Conservation (phyloP, 1,140 invertebrate genomes). For the Trialeurodes vaporariorum region DNA sequence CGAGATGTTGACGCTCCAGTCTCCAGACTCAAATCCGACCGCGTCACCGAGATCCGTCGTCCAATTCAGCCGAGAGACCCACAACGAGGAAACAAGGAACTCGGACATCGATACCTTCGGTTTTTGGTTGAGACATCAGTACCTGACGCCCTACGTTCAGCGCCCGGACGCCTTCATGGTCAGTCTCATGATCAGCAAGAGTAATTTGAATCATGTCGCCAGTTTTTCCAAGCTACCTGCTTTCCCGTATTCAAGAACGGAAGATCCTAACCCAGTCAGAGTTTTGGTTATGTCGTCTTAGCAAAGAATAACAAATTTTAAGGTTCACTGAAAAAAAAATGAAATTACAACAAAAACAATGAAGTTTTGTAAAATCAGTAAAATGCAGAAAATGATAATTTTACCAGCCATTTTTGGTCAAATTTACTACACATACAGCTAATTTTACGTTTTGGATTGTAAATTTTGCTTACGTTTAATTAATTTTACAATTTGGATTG, state of each 20-base stretch:
- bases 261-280: not conserved
- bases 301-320: no score
- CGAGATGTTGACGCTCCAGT: not conserved
- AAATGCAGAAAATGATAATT: no score
- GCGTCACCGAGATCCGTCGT: not conserved
- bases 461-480: no score
- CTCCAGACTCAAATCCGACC: no score
- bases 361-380: no score
- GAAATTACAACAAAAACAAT: no score
- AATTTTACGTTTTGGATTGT: no score
- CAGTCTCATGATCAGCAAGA: not conserved
- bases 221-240: not conserved
- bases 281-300: not conserved
- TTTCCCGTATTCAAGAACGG: not conserved
- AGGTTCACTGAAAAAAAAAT: no score
- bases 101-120: not conserved
- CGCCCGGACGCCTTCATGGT: not conserved
- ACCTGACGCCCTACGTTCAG: not conserved
- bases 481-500: no score
- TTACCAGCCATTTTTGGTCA: no score
- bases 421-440: no score
- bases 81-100: not conserved
- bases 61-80: not conserved
- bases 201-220: not conserved
- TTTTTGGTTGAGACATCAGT: not conserved